A percentile compares a stretch with the other conserved stretches of the same genome.
Conservation (phyloP, 2,113 vertebrate genomes). For the Dendrocopos noguchii region DNA sequence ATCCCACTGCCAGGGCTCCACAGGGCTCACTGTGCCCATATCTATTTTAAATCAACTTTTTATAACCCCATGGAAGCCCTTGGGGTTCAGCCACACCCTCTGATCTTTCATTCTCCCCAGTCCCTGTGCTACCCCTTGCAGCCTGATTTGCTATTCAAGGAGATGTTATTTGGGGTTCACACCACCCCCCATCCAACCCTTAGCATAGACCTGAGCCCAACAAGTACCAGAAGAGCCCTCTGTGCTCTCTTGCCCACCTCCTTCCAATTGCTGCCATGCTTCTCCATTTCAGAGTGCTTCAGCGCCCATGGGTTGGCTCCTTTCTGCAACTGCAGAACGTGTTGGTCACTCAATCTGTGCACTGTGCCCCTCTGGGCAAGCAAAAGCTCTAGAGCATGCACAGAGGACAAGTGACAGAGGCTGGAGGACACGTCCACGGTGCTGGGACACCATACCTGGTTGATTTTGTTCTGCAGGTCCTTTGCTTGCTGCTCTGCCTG, state of each 20-base stretch:
- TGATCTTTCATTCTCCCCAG: background rate
- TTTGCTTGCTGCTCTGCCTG: slow-evolving; percentile 89
- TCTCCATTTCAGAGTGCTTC: slow-evolving; percentile 79
- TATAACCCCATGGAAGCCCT: background rate
- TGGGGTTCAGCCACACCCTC: background rate
- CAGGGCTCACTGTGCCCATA: background rate
- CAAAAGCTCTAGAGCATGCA: background rate
- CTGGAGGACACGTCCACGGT: fast-evolving
- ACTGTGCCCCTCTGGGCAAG: background rate
- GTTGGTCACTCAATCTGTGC: background rate
- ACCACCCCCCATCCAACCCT: background rate
- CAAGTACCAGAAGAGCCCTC: fast-evolving
- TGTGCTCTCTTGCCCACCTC: slow-evolving; percentile 66
- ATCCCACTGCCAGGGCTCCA: background rate
- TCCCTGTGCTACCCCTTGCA: background rate
- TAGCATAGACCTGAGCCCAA: background rate
- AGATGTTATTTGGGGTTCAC: background rate
- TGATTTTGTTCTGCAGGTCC: slow-evolving; percentile 85
- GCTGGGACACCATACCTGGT: slow-evolving; percentile 74
- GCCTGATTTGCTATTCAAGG: background rate
- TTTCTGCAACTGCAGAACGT: slow-evolving; percentile 74
- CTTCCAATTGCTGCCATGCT: slow-evolving; percentile 79
- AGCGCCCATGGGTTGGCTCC: slow-evolving; percentile 75
- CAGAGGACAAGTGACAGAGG: background rate
- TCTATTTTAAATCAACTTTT: background rate